Conservation (phyloP, 2,113 vertebrate species). For the Colistium nudipinnis region DNA sequence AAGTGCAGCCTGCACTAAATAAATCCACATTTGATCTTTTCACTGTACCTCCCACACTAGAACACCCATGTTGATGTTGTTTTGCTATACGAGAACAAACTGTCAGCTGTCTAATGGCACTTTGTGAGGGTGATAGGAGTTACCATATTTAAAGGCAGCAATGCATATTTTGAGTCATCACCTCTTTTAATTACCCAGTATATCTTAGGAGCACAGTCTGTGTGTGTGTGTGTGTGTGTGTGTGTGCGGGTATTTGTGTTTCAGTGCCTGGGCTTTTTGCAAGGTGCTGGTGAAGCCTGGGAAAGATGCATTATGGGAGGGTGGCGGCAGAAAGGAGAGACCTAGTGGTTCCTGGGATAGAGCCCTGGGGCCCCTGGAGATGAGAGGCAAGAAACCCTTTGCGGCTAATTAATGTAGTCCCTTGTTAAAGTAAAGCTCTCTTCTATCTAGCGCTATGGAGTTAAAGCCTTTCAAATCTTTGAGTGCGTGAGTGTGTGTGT, state of each 20-base stretch:
- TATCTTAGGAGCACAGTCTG: background rate
- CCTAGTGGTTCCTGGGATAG: constrained; percentile 24
- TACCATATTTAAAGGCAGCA: background rate
- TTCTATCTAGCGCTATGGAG: constrained; percentile 25
- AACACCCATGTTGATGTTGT: constrained; percentile 1
- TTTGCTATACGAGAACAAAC: constrained; percentile 16
- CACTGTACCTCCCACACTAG: background rate
- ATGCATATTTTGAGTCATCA: background rate
- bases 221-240: constrained; percentile 3
- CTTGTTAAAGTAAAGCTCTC: constrained; percentile 50
- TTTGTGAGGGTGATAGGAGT: background rate
- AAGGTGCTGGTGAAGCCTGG: constrained; percentile 5
- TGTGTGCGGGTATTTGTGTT: background rate
- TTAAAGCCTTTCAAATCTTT: constrained; percentile 8
- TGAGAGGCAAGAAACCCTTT: constrained; percentile 42
- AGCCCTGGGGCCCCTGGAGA: constrained; percentile 33
- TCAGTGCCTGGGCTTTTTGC: background rate
- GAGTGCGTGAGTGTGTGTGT: constrained; percentile 33
- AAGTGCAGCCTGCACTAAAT: constrained; percentile 35
- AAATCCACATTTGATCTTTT: constrained; percentile 56
- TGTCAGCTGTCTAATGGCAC: background rate
- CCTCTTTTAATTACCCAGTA: background rate
- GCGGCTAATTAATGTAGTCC: constrained; percentile 71
- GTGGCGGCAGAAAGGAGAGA: constrained; percentile 21
- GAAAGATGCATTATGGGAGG: constrained; percentile 62